phyloP scores from a whole-genome alignment of 2,888 invertebrate species.

The Mesodorylaimus sp. region DNA sequence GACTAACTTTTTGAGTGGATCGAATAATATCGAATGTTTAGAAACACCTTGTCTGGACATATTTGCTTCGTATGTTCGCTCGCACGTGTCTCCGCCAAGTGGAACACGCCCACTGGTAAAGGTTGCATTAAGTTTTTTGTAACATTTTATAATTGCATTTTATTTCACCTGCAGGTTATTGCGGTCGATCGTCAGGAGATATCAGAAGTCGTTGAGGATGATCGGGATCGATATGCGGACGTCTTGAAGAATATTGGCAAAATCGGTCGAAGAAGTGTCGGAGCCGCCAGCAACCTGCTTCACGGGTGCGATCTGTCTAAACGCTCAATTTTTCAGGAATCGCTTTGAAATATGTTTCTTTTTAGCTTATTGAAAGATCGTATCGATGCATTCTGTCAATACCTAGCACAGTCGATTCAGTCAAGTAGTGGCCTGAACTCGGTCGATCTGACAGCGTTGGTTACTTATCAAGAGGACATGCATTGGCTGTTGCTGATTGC shows the following conservation, averaged over 20 bases:
- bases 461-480: conserved; percentile 60
- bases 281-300: background rate
- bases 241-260: conserved; percentile 31
- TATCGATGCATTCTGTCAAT: too few species aligned
- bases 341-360: too few species aligned
- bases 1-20: conserved; percentile 43
- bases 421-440: too few species aligned
- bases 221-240: conserved; percentile 30
- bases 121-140: conserved; percentile 5
- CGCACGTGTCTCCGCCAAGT: conserved; percentile 61
- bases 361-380: too few species aligned
- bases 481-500: conserved; percentile 67
- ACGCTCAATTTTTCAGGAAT: too few species aligned
- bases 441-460: conserved; percentile 35
- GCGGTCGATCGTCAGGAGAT: conserved; percentile 15
- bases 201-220: conserved; percentile 29
- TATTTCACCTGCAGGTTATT: too few species aligned
- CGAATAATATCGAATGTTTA: too few species aligned
- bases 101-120: conserved; percentile 46
- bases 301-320: background rate
- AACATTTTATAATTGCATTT: background rate
- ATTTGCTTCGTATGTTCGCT: conserved; percentile 59
- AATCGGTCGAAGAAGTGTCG: conserved; percentile 14
- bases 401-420: too few species aligned
- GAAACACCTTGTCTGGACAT: too few species aligned